Conservation (phyloP, 2,797 vertebrate genomes). For the Phoeniculus purpureus region DNA sequence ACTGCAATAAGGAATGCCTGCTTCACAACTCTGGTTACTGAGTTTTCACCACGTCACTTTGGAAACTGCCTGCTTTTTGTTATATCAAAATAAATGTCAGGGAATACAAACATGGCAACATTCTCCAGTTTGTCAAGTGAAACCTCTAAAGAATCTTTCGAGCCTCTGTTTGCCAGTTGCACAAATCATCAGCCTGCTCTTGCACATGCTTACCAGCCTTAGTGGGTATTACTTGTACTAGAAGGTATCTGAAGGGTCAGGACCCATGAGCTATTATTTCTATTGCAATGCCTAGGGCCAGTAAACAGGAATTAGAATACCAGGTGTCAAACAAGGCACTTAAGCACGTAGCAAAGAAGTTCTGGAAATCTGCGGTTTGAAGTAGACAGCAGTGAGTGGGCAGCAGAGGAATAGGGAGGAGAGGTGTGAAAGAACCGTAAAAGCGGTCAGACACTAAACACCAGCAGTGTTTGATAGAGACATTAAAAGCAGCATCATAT, state of each 20-base stretch:
- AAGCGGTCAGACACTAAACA: background rate
- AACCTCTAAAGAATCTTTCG: conserved; percentile 59
- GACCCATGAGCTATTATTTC: background rate
- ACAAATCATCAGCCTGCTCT: conserved; percentile 42
- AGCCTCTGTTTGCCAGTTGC: conserved; percentile 43
- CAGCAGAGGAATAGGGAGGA: background rate
- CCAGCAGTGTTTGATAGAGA: background rate
- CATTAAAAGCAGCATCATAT: background rate
- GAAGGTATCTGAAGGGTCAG: conserved; percentile 32
- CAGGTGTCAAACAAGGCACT: background rate
- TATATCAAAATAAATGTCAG: conserved; percentile 62
- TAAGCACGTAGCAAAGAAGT: background rate
- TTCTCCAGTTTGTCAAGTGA: conserved; percentile 51
- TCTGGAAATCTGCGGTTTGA: background rate
- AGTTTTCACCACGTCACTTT: background rate
- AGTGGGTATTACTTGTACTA: conserved; percentile 8
- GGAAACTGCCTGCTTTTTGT: conserved; percentile 17
- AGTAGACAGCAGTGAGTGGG: background rate
- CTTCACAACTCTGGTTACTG: no score
- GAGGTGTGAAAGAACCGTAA: background rate
- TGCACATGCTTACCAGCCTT: background rate
- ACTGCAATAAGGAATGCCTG: no score
- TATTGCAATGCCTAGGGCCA: background rate
- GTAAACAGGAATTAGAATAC: conserved; percentile 23
- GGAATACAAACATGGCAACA: background rate